Base-by-base conservation (phyloP, 2,113 vertebrate genomes). In the Microtus pennsylvanicus region DNA sequence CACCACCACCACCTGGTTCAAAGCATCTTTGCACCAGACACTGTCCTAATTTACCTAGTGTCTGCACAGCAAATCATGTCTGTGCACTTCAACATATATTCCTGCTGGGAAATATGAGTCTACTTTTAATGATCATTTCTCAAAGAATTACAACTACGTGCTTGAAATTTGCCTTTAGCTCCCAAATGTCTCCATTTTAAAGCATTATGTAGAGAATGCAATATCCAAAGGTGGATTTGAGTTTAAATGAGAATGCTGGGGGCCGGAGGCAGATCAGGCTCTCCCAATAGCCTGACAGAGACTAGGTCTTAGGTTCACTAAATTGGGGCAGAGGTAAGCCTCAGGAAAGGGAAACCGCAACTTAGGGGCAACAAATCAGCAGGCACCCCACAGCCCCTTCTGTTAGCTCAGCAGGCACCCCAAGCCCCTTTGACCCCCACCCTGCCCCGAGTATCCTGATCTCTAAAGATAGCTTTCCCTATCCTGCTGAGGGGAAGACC, bases 161-260 rank as follows among this genome's bases (percentile, higher is more conserved):
- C 50, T 87, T 85, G 80, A 14, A 94, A 75, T 90, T 93, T n/a
- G 26, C 70, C 70, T 95, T 90, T 75, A 90, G 14, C 55, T 96
- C 90, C 93, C 88, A 96, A 96, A 80, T 45, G 67, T 78, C 89
- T 95, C 89, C 52, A 30, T 90, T 93, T 94, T 63, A 83, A 93
- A 93, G 61, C 8, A 21, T 89, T 91, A 26, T 58, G 33, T 55
- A 91, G 63, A 87, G 30, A 94, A 17, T 61, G 65, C 75, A 87
- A 94, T 93, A 50, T 67, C 74, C 87, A 85, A 94, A 55, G 4
- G 47, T 83, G 30, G 26, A 85, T 76, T 97, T 97, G 9, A 30
- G 78, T 95, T 90, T 87, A 96, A 58, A 58, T 58, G 58, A 58
- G 58, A 58, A 58, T 58, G 58, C 58, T 58, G 58, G 19, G 58